Evolutionary conservation across 2,113 vertebrate genomes (phyloP).

Genomic region (Osmerus mordax): DNA sequence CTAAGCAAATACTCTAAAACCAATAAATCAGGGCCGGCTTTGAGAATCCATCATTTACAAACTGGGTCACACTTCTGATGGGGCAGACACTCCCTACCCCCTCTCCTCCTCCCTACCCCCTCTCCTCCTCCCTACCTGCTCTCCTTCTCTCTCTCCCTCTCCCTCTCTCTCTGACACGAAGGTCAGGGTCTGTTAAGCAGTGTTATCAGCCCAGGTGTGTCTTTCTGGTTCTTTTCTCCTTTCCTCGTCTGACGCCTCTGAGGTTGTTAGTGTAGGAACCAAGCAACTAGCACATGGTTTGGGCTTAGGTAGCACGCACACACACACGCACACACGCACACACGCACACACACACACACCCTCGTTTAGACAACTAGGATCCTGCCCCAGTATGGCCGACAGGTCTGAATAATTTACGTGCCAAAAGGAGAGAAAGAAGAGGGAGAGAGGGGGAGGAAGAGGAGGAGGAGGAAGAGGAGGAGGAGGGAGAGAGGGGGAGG

Average conservation of each 20-base stretch:
- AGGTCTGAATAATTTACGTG: conserved; percentile 65
- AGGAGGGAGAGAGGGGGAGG: neutral
- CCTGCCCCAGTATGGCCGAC: conserved; percentile 41
- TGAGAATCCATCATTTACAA: conserved; percentile 68
- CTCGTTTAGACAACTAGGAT: conserved; percentile 47
- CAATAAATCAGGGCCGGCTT: conserved; percentile 72
- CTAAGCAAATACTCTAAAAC: conserved; percentile 61
- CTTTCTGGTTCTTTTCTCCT: conserved; percentile 5
- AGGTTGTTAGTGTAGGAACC: conserved; percentile 26
- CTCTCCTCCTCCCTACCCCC: neutral
- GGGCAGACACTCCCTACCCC: conserved; percentile 26
- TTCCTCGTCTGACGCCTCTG: conserved; percentile 23
- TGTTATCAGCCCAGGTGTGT: conserved; percentile 36
- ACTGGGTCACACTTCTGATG: conserved; percentile 73
- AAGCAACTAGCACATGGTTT: conserved; percentile 17
- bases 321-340: conserved; percentile 13
- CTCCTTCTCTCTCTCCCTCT: conserved; percentile 4
- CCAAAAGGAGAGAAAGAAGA: conserved; percentile 27
- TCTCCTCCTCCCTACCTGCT: no score
- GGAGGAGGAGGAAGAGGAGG: conserved; percentile 5
- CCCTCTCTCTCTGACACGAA: conserved; percentile 33
- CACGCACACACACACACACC: conserved; percentile 17
- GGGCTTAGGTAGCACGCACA: conserved; percentile 5
- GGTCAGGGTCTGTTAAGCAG: conserved; percentile 48
- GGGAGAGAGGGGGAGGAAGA: conserved; percentile 29